Evolutionary conservation across 2,888 invertebrate genomes (phyloP).

Genomic region (Platypus cylindrus): DNA sequence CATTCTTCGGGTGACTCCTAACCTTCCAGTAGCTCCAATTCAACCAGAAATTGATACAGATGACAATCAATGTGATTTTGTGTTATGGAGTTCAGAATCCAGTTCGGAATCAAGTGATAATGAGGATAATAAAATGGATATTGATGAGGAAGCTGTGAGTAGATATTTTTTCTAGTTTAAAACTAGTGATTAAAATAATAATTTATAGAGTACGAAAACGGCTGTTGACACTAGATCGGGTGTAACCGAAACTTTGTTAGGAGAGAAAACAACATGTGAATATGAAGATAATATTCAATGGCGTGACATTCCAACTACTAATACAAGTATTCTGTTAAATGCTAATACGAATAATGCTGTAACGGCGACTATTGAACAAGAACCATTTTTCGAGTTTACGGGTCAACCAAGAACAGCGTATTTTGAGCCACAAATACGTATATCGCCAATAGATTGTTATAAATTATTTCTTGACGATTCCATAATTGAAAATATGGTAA

Average conservation of each 20-base stretch:
- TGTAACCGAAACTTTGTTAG: neutral
- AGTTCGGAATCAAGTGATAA: constrained; percentile 7
- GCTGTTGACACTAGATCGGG: neutral
- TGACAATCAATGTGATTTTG: constrained; percentile 8
- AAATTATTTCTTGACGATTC: constrained; percentile 12
- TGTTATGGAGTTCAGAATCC: constrained; percentile 12
- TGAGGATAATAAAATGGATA: neutral
- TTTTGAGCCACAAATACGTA: neutral
- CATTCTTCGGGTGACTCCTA: no score
- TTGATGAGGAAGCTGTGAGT: neutral
- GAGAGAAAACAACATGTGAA: neutral
- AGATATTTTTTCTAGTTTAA: neutral
- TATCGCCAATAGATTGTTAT: constrained; percentile 9
- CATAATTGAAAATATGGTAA: constrained; percentile 9
- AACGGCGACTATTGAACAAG: no score
- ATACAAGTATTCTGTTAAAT: no score
- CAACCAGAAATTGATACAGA: constrained; percentile 10
- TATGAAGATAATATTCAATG: no score
- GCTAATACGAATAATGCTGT: no score
- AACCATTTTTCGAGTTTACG: constrained; percentile 2
- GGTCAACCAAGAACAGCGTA: neutral
- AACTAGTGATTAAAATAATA: no score
- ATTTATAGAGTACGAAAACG: no score
- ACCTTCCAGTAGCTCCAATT: no score
- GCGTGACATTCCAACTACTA: no score